Evolutionary conservation across 2,797 vertebrate species (phyloP).

Genomic region (Chelidonichthys spinosus): DNA sequence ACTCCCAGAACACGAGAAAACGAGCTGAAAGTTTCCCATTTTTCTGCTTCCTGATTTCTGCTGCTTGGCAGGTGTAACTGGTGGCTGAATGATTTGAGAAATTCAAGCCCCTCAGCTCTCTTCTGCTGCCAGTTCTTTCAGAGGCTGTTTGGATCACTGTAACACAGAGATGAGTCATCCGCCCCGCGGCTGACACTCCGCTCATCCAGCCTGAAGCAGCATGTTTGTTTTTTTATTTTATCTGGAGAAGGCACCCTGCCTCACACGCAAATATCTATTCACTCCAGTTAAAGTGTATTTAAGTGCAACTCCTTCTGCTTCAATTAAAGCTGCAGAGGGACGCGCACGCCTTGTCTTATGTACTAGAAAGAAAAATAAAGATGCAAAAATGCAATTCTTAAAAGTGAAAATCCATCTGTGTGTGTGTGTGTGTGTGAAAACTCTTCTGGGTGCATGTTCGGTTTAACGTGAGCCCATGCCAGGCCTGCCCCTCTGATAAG

Average conservation of each 20-base stretch:
- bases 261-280: conserved; percentile 11
- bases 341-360: not conserved
- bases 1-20: conserved; percentile 26
- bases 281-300: conserved; percentile 4
- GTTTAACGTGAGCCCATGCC: conserved; percentile 74
- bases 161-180: conserved; percentile 65
- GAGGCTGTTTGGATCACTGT: conserved; percentile 42
- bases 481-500: conserved; percentile 83
- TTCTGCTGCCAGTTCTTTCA: conserved; percentile 40
- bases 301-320: conserved; percentile 2
- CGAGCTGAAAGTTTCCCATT: not conserved
- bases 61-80: conserved; percentile 50
- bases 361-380: not conserved
- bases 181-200: conserved; percentile 42
- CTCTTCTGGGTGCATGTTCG: conserved; percentile 39
- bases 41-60: conserved; percentile 16
- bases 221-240: conserved; percentile 35
- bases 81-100: conserved; percentile 52
- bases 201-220: conserved; percentile 42
- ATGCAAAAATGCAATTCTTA: not conserved
- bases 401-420: not conserved
- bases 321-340: conserved; percentile 6
- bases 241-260: conserved; percentile 8
- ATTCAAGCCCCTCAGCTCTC: conserved; percentile 51
- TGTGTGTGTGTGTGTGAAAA: conserved; percentile 7